Percentiles rank a stretch among this genome's conserved stretches.
These are phyloP conservation scores for Heteropelma amictum DNA, from an alignment of 2,888 invertebrate genomes.

Conservation along the genomic window DNA sequence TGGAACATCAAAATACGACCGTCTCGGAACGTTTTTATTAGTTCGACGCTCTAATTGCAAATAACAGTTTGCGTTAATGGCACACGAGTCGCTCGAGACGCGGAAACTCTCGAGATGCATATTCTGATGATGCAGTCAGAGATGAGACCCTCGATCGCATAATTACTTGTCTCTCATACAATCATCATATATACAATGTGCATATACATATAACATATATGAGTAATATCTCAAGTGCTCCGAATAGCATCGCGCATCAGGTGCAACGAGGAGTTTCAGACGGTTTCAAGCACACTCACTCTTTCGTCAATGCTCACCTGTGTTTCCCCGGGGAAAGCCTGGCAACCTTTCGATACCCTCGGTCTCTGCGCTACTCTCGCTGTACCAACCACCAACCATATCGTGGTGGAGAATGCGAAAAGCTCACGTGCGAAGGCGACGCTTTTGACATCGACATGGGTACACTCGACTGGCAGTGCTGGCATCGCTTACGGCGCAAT, in stretches of 20 bases:
- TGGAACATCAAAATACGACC: too few relatives aligned
- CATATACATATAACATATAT: neutral
- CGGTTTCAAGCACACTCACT: constrained; percentile 21
- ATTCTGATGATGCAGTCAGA: neutral
- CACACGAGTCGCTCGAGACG: constrained; percentile 1
- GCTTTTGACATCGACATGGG: too few relatives aligned
- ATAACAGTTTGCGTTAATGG: constrained; percentile 26
- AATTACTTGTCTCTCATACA: constrained; percentile 6
- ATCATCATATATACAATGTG: neutral
- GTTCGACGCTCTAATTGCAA: constrained; percentile 15
- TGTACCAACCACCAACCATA: neutral
- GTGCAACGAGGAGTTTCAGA: constrained; percentile 20
- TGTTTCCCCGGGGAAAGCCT: constrained; percentile 13
- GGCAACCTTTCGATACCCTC: neutral
- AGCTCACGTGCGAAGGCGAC: constrained; percentile 6
- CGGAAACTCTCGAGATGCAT: constrained; percentile 21
- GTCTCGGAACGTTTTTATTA: too few relatives aligned
- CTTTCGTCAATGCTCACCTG: constrained; percentile 15
- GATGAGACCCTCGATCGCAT: constrained; percentile 26
- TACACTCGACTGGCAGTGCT: too few relatives aligned
- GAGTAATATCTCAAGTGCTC: neutral
- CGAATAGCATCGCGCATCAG: constrained; percentile 26
- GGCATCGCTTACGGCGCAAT: too few relatives aligned
- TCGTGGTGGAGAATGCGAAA: neutral
- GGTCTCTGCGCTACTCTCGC: neutral